phyloP scores from a whole-genome alignment of 2,888 invertebrate species.

The Steinernema carpocapsae region DNA sequence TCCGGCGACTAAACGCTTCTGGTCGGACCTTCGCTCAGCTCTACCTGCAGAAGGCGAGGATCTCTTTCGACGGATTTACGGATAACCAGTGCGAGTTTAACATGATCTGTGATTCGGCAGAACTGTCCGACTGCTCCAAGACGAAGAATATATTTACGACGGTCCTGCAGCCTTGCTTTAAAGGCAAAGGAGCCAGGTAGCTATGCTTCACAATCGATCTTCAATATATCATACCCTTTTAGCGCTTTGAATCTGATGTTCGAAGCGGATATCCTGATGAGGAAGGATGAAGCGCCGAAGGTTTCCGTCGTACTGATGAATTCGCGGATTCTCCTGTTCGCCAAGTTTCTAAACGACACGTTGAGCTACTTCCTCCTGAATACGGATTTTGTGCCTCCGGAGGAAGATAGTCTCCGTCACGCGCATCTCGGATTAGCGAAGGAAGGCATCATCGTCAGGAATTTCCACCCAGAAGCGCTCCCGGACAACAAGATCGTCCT shows the following conservation, averaged over 20 bases:
- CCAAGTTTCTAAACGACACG: conserved; percentile 63
- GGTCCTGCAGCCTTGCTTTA: conserved; percentile 41
- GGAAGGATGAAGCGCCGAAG: conserved; percentile 59
- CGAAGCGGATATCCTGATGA: conserved; percentile 66
- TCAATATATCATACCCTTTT: neutral
- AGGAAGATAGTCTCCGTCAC: neutral
- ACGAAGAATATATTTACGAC: conserved; percentile 38
- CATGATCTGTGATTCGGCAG: conserved; percentile 71
- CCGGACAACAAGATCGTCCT: conserved; percentile 70
- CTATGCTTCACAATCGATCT: neutral
- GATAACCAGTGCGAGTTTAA: conserved; percentile 71
- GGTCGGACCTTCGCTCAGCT: conserved; percentile 7
- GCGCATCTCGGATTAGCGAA: neutral
- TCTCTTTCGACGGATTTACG: conserved; percentile 71
- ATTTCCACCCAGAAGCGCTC: conserved; percentile 37
- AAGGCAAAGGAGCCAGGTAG: conserved; percentile 19
- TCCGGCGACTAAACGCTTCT: neutral
- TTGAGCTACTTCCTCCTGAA: conserved; percentile 62
- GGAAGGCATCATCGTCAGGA: conserved; percentile 1
- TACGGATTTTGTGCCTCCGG: conserved; percentile 54
- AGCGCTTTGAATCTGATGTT: conserved; percentile 46
- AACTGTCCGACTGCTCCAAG: conserved; percentile 68
- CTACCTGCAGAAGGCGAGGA: conserved; percentile 58
- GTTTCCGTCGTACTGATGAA: conserved; percentile 63
- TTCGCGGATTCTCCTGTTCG: conserved; percentile 59